Conservation (phyloP, 2,888 invertebrate species). For the Plutella xylostella region DNA sequence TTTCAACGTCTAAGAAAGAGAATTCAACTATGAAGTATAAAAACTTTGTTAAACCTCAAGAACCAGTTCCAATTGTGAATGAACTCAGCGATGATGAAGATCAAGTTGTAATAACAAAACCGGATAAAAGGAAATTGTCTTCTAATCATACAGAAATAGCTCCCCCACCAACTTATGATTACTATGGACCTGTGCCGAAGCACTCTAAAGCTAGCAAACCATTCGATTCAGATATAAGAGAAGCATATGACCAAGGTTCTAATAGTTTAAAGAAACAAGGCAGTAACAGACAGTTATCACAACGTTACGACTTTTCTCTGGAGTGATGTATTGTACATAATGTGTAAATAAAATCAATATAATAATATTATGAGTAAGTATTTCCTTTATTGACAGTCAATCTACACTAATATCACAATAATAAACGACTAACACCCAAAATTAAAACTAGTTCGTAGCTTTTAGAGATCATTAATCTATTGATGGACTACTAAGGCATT, state of each 20-base stretch:
- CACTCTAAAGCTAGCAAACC: conserved; percentile 37
- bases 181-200: conserved; percentile 66
- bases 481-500: neutral
- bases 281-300: conserved; percentile 36
- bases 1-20: conserved; percentile 33
- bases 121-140: conserved; percentile 25
- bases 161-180: conserved; percentile 75
- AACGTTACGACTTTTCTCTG: conserved; percentile 56
- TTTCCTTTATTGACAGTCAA: neutral
- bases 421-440: conserved; percentile 21
- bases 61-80: conserved; percentile 40
- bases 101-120: conserved; percentile 14
- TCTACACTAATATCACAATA: conserved; percentile 27
- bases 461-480: conserved; percentile 13
- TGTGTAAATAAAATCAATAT: neutral
- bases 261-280: conserved; percentile 50
- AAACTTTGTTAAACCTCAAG: conserved; percentile 43
- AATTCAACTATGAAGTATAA: conserved; percentile 33
- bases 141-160: conserved; percentile 60
- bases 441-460: conserved; percentile 1
- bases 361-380: neutral
- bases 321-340: conserved; percentile 24
- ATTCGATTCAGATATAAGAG: conserved; percentile 50
- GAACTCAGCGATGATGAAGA: conserved; percentile 37
- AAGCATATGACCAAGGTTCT: conserved; percentile 54